phyloP scores from a whole-genome alignment of 2,113 vertebrate genomes.

The Cacatua alba region DNA sequence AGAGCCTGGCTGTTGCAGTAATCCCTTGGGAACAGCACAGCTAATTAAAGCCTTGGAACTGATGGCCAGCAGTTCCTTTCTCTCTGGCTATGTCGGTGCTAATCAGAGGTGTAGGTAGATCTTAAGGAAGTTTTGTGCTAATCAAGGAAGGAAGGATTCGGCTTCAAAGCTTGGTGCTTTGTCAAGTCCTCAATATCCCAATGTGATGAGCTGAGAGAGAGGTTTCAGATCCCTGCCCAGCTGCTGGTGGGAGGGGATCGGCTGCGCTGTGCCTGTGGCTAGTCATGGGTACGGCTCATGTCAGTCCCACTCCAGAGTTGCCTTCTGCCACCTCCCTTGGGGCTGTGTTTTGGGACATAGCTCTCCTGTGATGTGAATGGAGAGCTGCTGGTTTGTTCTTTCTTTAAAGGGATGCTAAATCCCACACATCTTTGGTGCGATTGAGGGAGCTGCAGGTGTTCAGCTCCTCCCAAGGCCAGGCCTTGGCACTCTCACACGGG shows the following conservation, averaged over 20 bases:
- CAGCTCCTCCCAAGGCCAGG: neutral
- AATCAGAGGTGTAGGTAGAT: neutral
- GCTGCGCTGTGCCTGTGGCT: neutral
- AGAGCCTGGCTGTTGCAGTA: neutral
- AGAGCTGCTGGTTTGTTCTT: neutral
- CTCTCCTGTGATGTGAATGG: neutral
- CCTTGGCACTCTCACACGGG: neutral
- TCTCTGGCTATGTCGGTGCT: neutral
- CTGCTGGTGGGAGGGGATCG: accelerated
- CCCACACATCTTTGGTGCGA: neutral
- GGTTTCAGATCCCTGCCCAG: neutral
- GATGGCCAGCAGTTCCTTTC: slow-evolving; percentile 6
- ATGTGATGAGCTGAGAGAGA: neutral
- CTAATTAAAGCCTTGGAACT: slow-evolving; percentile 45
- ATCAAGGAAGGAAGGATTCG: neutral
- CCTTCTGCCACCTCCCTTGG: neutral
- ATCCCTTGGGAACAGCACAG: slow-evolving; percentile 25
- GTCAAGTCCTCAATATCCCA: neutral
- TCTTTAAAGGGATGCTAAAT: neutral
- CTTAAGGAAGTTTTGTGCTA: neutral
- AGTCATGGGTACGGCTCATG: accelerated
- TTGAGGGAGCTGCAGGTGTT: neutral
- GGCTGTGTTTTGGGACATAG: neutral
- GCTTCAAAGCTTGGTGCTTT: neutral
- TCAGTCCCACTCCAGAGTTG: neutral